Conservation (phyloP, 1,140 invertebrate genomes). For the Hetaerina americana region DNA sequence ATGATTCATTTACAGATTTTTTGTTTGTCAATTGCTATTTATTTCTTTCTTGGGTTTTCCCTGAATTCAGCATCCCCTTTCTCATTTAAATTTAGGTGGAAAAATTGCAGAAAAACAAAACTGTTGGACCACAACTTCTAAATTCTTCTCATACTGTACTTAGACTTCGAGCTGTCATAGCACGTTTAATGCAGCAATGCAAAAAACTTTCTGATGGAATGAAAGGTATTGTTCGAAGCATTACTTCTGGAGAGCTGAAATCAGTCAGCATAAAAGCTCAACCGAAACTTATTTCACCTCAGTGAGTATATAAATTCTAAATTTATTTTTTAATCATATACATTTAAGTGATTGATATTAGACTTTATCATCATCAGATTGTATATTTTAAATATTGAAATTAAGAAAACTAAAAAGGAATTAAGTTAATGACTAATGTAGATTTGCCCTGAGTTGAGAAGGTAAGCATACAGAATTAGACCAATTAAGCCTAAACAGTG, state of each 20-base stretch:
- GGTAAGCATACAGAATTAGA: too few species aligned
- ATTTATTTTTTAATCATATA: neutral
- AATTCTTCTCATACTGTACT: constrained; percentile 57
- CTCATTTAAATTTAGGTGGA: constrained; percentile 33
- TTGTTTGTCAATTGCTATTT: too few species aligned
- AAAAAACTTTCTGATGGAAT: constrained; percentile 51
- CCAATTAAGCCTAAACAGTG: too few species aligned
- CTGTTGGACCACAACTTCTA: constrained; percentile 52
- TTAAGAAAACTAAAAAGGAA: too few species aligned
- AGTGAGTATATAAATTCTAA: constrained; percentile 28
- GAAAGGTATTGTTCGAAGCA: constrained; percentile 34
- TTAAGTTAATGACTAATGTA: too few species aligned
- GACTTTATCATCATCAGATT: too few species aligned
- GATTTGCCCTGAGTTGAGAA: too few species aligned
- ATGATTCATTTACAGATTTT: too few species aligned
- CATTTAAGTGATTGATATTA: neutral
- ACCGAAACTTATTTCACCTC: constrained; percentile 39
- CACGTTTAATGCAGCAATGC: constrained; percentile 60
- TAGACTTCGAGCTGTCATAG: constrained; percentile 51
- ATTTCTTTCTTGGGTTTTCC: too few species aligned
- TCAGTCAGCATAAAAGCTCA: constrained; percentile 48
- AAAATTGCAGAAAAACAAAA: constrained; percentile 53
- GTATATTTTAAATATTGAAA: too few species aligned
- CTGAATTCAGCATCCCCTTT: too few species aligned
- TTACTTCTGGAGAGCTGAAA: constrained; percentile 46